Percentiles rank a stretch among this genome's conserved stretches.
These are phyloP conservation scores for Peromyscus leucopus DNA, from an alignment of 2,113 vertebrate species.

Conservation along the genomic window DNA sequence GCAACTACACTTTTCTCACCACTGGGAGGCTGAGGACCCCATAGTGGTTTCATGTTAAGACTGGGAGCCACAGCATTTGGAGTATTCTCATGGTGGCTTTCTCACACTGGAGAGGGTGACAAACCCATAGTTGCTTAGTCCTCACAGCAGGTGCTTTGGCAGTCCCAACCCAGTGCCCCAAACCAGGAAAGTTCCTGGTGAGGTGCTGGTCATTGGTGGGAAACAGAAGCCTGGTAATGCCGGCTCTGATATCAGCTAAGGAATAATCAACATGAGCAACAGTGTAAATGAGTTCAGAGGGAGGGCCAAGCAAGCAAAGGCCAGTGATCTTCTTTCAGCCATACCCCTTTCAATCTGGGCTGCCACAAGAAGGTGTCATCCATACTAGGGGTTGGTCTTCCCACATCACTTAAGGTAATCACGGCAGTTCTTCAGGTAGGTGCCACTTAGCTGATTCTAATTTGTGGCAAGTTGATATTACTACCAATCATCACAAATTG, in stretches of 20 bases:
- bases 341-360: not conserved
- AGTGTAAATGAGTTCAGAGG: not conserved
- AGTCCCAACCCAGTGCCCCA: not conserved
- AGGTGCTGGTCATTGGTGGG: not conserved
- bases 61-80: not conserved
- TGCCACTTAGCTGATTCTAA: not conserved
- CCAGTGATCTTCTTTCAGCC: not conserved
- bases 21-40: not conserved
- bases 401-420: not conserved
- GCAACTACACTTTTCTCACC: not conserved
- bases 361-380: not conserved
- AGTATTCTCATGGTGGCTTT: no score
- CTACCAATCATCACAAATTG: not conserved
- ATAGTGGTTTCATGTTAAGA: not conserved
- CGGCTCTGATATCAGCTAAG: no score
- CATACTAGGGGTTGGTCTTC: not conserved
- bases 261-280: not conserved
- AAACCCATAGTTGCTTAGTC: not conserved
- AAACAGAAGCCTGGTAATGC: not conserved
- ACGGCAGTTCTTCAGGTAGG: not conserved
- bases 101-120: not conserved
- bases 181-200: not conserved
- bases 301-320: no score
- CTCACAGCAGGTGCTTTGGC: not conserved
- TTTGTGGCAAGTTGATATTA: not conserved